Percentiles rank a stretch among this genome's conserved stretches.
Evolutionary conservation across 2,888 invertebrate species (phyloP).

Genomic region (Harpagoxenus sublaevis): DNA sequence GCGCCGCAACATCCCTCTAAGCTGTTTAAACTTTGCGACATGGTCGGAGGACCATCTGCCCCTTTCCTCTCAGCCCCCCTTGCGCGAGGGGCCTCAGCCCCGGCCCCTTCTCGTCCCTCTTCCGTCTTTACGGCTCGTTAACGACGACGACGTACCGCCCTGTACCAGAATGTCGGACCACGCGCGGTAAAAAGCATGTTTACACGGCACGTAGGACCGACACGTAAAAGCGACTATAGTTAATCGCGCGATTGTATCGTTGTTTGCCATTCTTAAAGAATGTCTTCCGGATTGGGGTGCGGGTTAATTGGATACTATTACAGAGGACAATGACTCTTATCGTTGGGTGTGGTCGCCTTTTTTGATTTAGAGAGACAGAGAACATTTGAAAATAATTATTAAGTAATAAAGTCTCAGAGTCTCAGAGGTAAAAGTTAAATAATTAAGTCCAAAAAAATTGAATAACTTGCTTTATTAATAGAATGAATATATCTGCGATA

Average conservation of each 20-base stretch:
- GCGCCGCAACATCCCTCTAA: conserved; percentile 84
- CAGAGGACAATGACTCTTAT: background rate
- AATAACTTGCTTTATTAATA: background rate
- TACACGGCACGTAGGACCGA: conserved; percentile 38
- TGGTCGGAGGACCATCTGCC: conserved; percentile 66
- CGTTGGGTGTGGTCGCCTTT: conserved; percentile 27
- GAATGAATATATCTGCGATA: background rate
- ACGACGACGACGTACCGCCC: conserved; percentile 58
- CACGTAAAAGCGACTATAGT: conserved; percentile 1
- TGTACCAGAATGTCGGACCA: conserved; percentile 45
- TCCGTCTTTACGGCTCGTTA: conserved; percentile 76
- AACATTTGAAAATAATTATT: background rate
- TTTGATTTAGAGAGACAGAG: background rate
- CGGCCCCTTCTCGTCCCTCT: conserved; percentile 58
- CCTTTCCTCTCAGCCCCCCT: conserved; percentile 28
- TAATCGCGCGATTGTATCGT: conserved; percentile 31
- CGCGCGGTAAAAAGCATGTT: conserved; percentile 43
- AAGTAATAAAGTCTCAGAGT: background rate
- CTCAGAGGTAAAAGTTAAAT: conserved; percentile 11
- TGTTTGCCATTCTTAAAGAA: conserved; percentile 46
- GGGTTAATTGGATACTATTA: conserved; percentile 40
- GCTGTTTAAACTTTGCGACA: conserved; percentile 84
- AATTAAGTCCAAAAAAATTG: background rate
- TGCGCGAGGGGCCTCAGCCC: conserved; percentile 30
- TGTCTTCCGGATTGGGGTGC: conserved; percentile 33